These are phyloP conservation scores for Drosophila emarginata DNA, from an alignment of 2,888 invertebrate species.

Conservation along the genomic window DNA sequence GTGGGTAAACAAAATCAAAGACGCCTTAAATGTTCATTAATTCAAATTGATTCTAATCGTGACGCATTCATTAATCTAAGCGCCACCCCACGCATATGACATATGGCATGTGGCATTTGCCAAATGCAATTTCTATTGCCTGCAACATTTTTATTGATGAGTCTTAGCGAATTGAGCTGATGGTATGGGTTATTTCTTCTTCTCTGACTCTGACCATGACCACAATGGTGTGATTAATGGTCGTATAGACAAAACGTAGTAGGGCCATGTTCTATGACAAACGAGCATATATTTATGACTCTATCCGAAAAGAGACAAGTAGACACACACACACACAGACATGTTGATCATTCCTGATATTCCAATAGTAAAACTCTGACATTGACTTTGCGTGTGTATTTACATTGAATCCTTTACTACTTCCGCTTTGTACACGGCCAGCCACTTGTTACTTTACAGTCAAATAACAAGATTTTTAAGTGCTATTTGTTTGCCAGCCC, in stretches of 20 bases:
- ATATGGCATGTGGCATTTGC: slow-evolving; percentile 20
- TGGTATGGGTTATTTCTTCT: slow-evolving; percentile 7
- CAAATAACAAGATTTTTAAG: slow-evolving; percentile 65
- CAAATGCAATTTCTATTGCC: slow-evolving; percentile 60
- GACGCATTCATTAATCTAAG: slow-evolving; percentile 69
- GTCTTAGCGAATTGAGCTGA: slow-evolving; percentile 37
- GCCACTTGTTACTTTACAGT: slow-evolving; percentile 63
- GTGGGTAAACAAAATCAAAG: slow-evolving; percentile 68
- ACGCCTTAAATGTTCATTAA: slow-evolving; percentile 69
- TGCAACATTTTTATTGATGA: slow-evolving; percentile 62
- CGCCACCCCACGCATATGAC: slow-evolving; percentile 70
- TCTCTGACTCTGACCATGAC: slow-evolving; percentile 9
- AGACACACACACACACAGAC: slow-evolving; percentile 12
- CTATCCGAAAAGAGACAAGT: slow-evolving; percentile 37
- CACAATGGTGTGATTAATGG: slow-evolving; percentile 63
- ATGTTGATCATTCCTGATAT: no score
- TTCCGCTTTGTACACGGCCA: slow-evolving; percentile 56
- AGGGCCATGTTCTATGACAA: slow-evolving; percentile 49
- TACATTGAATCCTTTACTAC: slow-evolving; percentile 50
- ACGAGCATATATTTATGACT: slow-evolving; percentile 42
- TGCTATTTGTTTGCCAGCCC: slow-evolving; percentile 59
- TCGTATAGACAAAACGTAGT: slow-evolving; percentile 9
- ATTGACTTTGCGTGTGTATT: slow-evolving; percentile 21
- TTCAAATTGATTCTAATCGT: slow-evolving; percentile 76
- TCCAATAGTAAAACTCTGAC: slow-evolving; percentile 17